Conservation (phyloP, 1,140 invertebrate species). For the Pseudomyrmex sp. region DNA sequence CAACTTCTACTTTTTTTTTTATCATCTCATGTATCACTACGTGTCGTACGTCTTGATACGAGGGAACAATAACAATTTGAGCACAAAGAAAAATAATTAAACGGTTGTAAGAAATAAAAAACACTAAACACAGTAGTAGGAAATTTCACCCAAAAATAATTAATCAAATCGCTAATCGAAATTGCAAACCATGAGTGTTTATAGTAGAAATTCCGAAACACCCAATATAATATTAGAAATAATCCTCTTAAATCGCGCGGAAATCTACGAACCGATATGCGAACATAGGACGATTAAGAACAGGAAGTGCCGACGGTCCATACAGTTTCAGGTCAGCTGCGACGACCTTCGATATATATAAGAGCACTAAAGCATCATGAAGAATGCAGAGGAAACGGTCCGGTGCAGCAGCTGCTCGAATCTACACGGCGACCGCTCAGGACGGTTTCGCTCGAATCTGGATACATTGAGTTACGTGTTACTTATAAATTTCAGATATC, state of each 20-base stretch:
- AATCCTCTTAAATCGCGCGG: background rate
- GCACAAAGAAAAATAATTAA: background rate
- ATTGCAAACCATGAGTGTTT: background rate
- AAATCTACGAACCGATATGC: background rate
- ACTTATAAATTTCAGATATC: conserved; percentile 67
- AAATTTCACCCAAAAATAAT: background rate
- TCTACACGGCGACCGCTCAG: background rate
- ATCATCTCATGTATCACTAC: background rate
- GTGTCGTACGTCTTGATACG: background rate
- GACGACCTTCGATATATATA: conserved; percentile 38
- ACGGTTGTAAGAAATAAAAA: background rate
- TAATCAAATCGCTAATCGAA: background rate
- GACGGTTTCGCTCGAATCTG: conserved; percentile 34
- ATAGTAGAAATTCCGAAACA: background rate
- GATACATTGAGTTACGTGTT: conserved; percentile 39
- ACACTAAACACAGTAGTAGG: too few species aligned
- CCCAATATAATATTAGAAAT: background rate
- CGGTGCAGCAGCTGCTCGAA: conserved; percentile 40
- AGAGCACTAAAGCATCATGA: conserved; percentile 48
- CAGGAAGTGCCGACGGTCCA: background rate
- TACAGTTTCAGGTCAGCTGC: background rate
- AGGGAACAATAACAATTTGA: background rate
- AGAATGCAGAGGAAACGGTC: conserved; percentile 44
- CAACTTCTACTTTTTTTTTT: background rate
- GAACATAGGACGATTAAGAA: background rate